Percentiles rank a stretch among this genome's conserved stretches.
phyloP scores from a whole-genome alignment of 2,797 vertebrate genomes.

The Spinibarbus caldwelli region DNA sequence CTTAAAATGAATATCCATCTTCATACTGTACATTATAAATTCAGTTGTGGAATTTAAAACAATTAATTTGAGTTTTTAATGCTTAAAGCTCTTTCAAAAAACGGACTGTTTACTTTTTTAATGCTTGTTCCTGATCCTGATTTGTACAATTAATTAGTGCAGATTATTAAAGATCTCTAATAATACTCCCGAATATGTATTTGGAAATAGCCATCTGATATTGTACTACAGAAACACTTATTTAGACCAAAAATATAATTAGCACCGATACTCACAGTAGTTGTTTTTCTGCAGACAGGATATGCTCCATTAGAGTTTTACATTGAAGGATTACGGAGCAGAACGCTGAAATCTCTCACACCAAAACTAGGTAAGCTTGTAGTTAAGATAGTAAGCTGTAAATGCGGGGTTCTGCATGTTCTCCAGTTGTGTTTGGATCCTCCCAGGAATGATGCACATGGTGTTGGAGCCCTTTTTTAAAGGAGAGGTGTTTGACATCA shows the following conservation, averaged over 20 bases:
- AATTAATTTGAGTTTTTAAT: not conserved
- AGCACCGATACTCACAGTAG: not conserved
- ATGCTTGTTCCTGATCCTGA: not conserved
- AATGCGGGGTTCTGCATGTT: constrained; percentile 4
- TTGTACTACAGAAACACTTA: not conserved
- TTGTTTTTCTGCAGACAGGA: constrained; percentile 79
- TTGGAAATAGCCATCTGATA: not conserved
- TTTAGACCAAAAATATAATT: not conserved
- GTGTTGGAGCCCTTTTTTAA: constrained; percentile 95
- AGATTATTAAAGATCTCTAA: not conserved
- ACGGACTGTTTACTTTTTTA: not conserved
- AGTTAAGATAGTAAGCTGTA: constrained; percentile 10
- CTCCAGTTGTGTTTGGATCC: constrained; percentile 48
- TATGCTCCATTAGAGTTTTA: constrained; percentile 95
- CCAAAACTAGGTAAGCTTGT: constrained; percentile 87
- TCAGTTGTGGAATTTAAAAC: not conserved
- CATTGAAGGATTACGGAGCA: constrained; percentile 93
- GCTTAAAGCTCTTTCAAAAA: not conserved
- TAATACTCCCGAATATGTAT: not conserved
- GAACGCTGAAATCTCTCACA: constrained; percentile 88
- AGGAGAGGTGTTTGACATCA: constrained; percentile 92
- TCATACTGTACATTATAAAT: not conserved
- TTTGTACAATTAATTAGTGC: not conserved
- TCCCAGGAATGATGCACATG: constrained; percentile 94
- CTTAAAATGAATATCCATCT: not conserved